phyloP scores from a whole-genome alignment of 2,888 invertebrate genomes.

The Temnothorax ravouxi region DNA sequence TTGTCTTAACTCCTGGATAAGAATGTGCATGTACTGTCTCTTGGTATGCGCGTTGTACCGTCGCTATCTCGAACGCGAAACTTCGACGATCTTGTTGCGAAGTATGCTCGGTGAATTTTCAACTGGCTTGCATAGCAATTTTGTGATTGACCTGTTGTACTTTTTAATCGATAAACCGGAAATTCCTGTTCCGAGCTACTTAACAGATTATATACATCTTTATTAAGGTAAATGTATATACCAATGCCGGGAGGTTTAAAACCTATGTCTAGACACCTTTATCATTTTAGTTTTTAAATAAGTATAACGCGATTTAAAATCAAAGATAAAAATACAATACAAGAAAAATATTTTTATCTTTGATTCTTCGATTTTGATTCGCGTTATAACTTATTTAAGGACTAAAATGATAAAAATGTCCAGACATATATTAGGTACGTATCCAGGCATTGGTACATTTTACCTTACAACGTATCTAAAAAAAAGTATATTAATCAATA shows the following conservation, averaged over 20 bases:
- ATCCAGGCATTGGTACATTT: background rate
- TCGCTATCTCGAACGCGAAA: conserved; percentile 52
- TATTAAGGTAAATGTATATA: no score
- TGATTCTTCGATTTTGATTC: no score
- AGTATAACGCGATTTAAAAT: no score
- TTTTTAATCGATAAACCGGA: background rate
- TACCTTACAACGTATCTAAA: background rate
- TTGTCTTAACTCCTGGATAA: conserved; percentile 15
- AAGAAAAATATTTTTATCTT: no score
- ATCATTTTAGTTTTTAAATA: no score
- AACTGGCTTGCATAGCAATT: background rate
- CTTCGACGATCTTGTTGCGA: background rate
- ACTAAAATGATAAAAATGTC: no score
- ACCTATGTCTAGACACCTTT: no score
- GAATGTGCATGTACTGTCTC: conserved; percentile 44
- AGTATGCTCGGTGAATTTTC: background rate
- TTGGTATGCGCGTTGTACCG: conserved; percentile 24
- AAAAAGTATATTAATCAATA: background rate
- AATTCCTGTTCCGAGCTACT: background rate
- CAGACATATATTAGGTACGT: no score
- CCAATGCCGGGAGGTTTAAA: no score
- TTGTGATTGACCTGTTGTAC: background rate
- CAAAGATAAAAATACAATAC: no score
- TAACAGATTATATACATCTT: background rate
- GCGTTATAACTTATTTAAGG: no score